Conservation (phyloP, 1,140 invertebrate species). For the Hylaeus volcanicus region DNA sequence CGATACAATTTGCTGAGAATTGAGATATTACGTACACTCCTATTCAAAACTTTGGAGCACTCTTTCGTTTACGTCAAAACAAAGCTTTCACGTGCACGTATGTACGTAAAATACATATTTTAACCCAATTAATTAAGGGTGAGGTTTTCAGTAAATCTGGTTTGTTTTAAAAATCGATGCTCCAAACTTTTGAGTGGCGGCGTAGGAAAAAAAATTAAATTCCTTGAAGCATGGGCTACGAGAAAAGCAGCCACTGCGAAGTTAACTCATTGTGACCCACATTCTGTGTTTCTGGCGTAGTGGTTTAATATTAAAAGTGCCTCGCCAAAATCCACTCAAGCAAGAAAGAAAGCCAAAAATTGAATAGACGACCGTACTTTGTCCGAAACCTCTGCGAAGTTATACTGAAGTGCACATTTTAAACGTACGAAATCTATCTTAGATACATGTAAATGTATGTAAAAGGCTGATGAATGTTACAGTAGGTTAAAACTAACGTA, state of each 20-base stretch:
- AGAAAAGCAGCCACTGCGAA: background rate
- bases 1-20: background rate
- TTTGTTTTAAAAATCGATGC: too few species aligned
- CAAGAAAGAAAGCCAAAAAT: background rate
- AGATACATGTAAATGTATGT: background rate
- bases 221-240: background rate
- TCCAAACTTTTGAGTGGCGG: too few species aligned
- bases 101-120: too few species aligned
- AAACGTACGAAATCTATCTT: constrained; percentile 1
- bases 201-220: too few species aligned
- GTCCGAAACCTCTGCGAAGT: background rate
- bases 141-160: too few species aligned
- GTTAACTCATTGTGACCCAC: constrained; percentile 7
- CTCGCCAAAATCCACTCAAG: background rate
- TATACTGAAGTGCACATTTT: constrained; percentile 36
- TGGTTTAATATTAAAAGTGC: constrained; percentile 16
- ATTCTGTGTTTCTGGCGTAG: constrained; percentile 14
- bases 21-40: too few species aligned
- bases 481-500: constrained; percentile 22
- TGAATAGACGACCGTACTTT: background rate
- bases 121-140: too few species aligned
- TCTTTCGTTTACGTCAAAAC: too few species aligned
- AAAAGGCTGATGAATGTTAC: background rate
- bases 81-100: too few species aligned
- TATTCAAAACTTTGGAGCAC: too few species aligned